phyloP scores from a whole-genome alignment of 2,113 vertebrate species.

The Actenoides lindsayi region DNA sequence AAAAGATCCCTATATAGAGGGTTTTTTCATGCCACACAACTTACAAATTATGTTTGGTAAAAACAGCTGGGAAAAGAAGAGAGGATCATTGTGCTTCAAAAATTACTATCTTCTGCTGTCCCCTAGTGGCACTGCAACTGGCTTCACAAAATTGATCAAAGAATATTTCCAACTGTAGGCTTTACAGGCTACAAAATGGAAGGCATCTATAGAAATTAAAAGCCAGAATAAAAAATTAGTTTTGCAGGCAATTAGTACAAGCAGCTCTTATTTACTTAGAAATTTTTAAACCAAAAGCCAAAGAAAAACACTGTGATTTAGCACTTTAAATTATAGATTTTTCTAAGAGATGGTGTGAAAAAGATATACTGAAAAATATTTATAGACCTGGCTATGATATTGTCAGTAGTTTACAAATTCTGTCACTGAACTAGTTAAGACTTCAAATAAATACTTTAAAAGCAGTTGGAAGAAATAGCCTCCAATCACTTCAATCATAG shows the following conservation, averaged over 20 bases:
- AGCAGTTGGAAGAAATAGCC: not conserved
- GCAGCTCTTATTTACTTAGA: not conserved
- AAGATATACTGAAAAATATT: not conserved
- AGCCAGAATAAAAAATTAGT: not conserved
- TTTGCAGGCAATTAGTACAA: not conserved
- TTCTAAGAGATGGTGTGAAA: not conserved
- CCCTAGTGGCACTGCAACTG: slow-evolving; percentile 69
- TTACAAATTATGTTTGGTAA: not conserved
- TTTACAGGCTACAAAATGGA: not conserved
- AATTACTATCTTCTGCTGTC: slow-evolving; percentile 69
- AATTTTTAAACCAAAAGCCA: not conserved
- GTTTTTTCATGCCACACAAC: not conserved
- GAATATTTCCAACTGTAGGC: not conserved
- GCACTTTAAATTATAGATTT: not conserved
- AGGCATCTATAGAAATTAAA: not conserved
- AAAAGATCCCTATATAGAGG: not conserved
- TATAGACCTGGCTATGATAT: not conserved
- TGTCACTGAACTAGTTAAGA: not conserved
- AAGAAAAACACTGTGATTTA: not conserved
- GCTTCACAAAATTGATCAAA: not conserved
- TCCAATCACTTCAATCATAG: not conserved
- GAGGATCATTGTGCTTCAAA: not conserved
- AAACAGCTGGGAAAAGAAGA: not conserved
- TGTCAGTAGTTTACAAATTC: not conserved
- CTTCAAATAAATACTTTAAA: not conserved